Evolutionary conservation across 2,797 vertebrate genomes (phyloP).

Genomic region (Neosalanx taihuensis): DNA sequence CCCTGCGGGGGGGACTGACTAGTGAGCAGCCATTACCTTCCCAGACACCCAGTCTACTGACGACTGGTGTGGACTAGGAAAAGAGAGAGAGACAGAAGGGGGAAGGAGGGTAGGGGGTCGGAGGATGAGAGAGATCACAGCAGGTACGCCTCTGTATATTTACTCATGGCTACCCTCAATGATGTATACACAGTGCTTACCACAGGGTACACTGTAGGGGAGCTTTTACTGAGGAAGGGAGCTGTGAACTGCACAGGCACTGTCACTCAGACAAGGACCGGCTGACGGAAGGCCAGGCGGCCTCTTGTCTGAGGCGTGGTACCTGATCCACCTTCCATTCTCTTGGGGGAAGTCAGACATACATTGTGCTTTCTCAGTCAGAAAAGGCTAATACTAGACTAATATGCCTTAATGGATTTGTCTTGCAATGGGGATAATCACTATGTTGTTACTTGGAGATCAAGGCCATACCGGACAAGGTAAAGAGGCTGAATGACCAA

Average conservation of each 20-base stretch:
- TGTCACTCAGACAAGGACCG: neutral
- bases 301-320: neutral
- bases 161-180: slow-evolving; percentile 39
- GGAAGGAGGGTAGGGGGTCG: slow-evolving; percentile 17
- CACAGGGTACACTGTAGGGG: neutral
- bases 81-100: slow-evolving; percentile 9
- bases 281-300: slow-evolving; percentile 1
- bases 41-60: neutral
- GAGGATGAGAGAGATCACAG: slow-evolving; percentile 35
- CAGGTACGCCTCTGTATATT: slow-evolving; percentile 43
- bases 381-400: neutral
- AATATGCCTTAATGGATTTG: slow-evolving; percentile 44
- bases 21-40: slow-evolving; percentile 11
- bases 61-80: no score
- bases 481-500: neutral
- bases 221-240: slow-evolving; percentile 8
- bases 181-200: slow-evolving; percentile 32
- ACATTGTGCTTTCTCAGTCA: slow-evolving; percentile 17
- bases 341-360: neutral
- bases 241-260: neutral
- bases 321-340: neutral
- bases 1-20: slow-evolving; percentile 2
- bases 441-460: slow-evolving; percentile 37
- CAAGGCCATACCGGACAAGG: slow-evolving; percentile 23
- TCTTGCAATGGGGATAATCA: slow-evolving; percentile 31